Evolutionary conservation across 2,113 vertebrate species (phyloP).

Genomic region (Agelaius phoeniceus): DNA sequence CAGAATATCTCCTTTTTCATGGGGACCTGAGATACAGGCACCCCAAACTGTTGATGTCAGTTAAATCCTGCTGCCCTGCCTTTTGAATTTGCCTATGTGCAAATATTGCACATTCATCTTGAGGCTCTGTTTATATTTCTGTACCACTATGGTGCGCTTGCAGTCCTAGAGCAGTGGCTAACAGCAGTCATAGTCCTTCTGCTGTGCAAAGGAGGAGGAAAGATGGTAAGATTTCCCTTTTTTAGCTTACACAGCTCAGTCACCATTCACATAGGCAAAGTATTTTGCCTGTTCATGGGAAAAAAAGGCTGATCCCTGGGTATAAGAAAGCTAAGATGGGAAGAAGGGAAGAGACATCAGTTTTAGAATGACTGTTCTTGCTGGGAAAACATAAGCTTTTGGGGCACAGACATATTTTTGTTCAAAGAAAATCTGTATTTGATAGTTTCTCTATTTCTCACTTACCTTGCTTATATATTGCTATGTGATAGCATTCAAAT

Average conservation of each 20-base stretch:
- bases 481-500: background rate
- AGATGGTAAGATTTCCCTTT: background rate
- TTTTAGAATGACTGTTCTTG: background rate
- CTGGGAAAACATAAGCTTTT: background rate
- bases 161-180: background rate
- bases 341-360: background rate
- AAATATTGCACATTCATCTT: background rate
- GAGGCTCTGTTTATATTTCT: background rate
- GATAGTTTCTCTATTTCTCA: background rate
- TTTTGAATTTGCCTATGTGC: background rate
- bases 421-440: background rate
- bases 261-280: background rate
- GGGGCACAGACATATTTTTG: background rate
- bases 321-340: background rate
- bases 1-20: background rate
- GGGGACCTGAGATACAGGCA: background rate
- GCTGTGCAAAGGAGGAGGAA: background rate
- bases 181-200: background rate
- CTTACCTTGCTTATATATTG: background rate
- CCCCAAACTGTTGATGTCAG: background rate
- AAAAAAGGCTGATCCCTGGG: background rate
- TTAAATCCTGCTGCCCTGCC: background rate
- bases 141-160: rapidly evolving
- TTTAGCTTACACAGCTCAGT: background rate
- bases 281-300: background rate